phyloP scores from a whole-genome alignment of 2,797 vertebrate species.

The Chiloscyllium punctatum region DNA sequence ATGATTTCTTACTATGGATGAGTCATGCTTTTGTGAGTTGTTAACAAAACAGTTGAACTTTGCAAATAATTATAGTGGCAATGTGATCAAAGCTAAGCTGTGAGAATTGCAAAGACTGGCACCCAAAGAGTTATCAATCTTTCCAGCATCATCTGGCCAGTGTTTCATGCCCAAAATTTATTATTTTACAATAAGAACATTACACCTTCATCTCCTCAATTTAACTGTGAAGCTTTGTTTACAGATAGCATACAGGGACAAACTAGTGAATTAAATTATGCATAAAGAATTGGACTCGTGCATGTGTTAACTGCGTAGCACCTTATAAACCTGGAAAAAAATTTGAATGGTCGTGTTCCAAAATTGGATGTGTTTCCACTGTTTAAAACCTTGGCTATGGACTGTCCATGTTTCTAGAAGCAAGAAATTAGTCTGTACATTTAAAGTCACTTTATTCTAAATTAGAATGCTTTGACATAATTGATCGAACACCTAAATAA shows the following conservation, averaged over 20 bases:
- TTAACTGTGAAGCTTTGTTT: not conserved
- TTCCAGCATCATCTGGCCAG: not conserved
- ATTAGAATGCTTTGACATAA: not conserved
- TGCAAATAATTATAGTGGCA: not conserved
- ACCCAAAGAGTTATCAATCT: not conserved
- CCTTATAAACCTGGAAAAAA: slow-evolving; percentile 5
- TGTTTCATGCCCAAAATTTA: not conserved
- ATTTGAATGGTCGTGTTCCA: slow-evolving; percentile 11
- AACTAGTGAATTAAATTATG: not conserved
- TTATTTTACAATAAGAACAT: not conserved
- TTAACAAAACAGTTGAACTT: not conserved
- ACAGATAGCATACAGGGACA: not conserved
- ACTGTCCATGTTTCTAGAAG: not conserved
- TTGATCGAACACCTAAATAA: not conserved
- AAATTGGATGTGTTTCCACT: slow-evolving; percentile 1
- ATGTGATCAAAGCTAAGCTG: not conserved
- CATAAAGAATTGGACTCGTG: not conserved
- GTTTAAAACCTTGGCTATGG: not conserved
- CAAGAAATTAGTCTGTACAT: not conserved
- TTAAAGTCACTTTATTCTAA: not conserved
- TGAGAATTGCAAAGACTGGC: not conserved
- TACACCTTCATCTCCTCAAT: not conserved
- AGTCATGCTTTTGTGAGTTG: not conserved
- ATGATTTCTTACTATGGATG: not conserved
- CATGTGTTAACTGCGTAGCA: slow-evolving; percentile 28